Evolutionary conservation across 2,888 invertebrate genomes (phyloP).

Genomic region (Agriopis leucophaearia): DNA sequence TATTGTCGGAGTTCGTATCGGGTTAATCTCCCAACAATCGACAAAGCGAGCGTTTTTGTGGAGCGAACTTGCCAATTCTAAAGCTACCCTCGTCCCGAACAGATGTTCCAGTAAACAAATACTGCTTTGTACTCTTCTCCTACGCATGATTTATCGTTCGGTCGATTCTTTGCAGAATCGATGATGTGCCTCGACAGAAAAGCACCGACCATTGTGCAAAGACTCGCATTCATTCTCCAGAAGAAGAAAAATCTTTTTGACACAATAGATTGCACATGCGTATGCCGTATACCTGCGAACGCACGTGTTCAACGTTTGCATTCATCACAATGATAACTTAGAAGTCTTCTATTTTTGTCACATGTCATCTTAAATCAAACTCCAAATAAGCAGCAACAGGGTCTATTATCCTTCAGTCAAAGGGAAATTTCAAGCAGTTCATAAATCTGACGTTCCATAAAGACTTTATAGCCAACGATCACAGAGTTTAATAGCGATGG

Average conservation of each 20-base stretch:
- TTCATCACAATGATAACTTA: slow-evolving; percentile 66
- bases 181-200: slow-evolving; percentile 71
- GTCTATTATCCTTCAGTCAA: slow-evolving; percentile 55
- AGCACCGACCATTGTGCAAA: slow-evolving; percentile 80
- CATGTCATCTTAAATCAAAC: slow-evolving; percentile 61
- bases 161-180: slow-evolving; percentile 67
- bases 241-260: slow-evolving; percentile 76
- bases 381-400: slow-evolving; percentile 53
- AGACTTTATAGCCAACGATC: slow-evolving; percentile 67
- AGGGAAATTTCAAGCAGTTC: slow-evolving; percentile 58
- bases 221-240: slow-evolving; percentile 70
- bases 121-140: slow-evolving; percentile 72
- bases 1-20: slow-evolving; percentile 74
- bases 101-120: slow-evolving; percentile 83
- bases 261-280: slow-evolving; percentile 82
- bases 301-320: slow-evolving; percentile 83
- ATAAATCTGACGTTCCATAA: slow-evolving; percentile 60
- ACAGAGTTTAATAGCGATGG: slow-evolving; percentile 62
- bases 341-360: slow-evolving; percentile 50
- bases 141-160: slow-evolving; percentile 79
- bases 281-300: slow-evolving; percentile 82
- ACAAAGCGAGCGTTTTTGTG: slow-evolving; percentile 74
- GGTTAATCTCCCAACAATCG: slow-evolving; percentile 82
- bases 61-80: slow-evolving; percentile 68
- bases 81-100: slow-evolving; percentile 66